Evolutionary conservation across 2,888 invertebrate species (phyloP).

Genomic region (Volucella inanis): DNA sequence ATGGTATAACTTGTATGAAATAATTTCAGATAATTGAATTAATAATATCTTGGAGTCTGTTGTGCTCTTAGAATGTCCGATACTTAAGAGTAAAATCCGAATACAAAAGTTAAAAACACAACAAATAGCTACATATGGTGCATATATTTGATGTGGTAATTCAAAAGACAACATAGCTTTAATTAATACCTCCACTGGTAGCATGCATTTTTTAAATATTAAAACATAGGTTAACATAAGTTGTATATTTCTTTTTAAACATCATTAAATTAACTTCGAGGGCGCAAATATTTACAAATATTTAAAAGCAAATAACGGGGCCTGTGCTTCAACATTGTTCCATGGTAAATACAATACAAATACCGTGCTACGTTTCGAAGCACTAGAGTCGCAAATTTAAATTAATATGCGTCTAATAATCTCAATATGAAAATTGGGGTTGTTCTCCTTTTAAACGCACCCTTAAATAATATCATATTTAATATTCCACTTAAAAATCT

Average conservation of each 20-base stretch:
- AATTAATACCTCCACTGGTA: too few species aligned
- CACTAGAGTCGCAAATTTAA: slow-evolving; percentile 55
- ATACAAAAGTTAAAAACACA: too few species aligned
- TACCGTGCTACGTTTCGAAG: neutral
- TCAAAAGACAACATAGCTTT: too few species aligned
- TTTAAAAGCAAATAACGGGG: neutral
- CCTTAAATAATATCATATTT: slow-evolving; percentile 64
- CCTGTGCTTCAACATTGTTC: neutral
- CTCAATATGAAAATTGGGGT: slow-evolving; percentile 34
- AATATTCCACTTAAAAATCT: slow-evolving; percentile 71
- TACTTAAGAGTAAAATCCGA: too few species aligned
- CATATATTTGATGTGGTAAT: too few species aligned
- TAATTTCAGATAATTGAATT: too few species aligned
- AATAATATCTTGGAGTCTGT: too few species aligned
- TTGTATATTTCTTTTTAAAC: neutral
- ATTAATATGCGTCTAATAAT: slow-evolving; percentile 62
- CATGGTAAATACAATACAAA: neutral
- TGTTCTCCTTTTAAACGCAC: slow-evolving; percentile 13
- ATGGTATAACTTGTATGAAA: too few species aligned
- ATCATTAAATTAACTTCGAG: slow-evolving; percentile 33
- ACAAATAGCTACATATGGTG: neutral
- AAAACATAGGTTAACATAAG: neutral
- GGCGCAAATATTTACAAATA: slow-evolving; percentile 50
- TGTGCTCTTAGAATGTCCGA: too few species aligned
- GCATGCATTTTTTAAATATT: neutral